Percentiles rank a stretch among this genome's conserved stretches.
These are phyloP conservation scores for Hetaerina titia DNA, from an alignment of 2,888 invertebrate species.

Conservation along the genomic window DNA sequence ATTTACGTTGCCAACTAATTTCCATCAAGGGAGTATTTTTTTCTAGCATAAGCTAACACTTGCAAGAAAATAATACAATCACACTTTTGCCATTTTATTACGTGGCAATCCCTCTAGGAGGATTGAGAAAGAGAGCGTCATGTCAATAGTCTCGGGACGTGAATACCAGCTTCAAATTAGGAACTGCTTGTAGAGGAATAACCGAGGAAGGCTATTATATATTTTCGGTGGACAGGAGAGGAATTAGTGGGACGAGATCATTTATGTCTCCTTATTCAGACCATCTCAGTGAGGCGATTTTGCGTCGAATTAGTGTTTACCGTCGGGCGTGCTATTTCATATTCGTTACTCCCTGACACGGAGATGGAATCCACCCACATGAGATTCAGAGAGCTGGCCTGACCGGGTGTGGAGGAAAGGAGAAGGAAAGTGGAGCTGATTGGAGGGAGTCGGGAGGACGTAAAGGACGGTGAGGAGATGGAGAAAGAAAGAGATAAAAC, in stretches of 20 bases:
- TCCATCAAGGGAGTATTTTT: too few species aligned
- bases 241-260: neutral
- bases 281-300: neutral
- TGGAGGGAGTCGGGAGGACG: neutral
- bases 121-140: too few species aligned
- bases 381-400: neutral
- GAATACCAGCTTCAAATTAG: too few species aligned
- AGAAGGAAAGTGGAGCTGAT: neutral
- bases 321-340: neutral
- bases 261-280: conserved; percentile 14
- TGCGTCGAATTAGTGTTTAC: conserved; percentile 19
- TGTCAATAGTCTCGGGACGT: too few species aligned
- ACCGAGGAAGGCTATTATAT: neutral
- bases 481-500: neutral
- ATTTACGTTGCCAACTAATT: too few species aligned
- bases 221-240: neutral
- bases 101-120: too few species aligned
- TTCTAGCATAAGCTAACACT: too few species aligned
- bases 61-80: too few species aligned
- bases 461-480: neutral
- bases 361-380: conserved; percentile 2
- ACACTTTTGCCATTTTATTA: too few species aligned
- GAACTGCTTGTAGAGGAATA: neutral
- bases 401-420: neutral
- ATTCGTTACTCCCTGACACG: conserved; percentile 18